A percentile compares a stretch with the other conserved stretches of the same genome.
These are phyloP conservation scores for Electrona antarctica DNA, from an alignment of 2,113 vertebrate genomes.

Conservation along the genomic window DNA sequence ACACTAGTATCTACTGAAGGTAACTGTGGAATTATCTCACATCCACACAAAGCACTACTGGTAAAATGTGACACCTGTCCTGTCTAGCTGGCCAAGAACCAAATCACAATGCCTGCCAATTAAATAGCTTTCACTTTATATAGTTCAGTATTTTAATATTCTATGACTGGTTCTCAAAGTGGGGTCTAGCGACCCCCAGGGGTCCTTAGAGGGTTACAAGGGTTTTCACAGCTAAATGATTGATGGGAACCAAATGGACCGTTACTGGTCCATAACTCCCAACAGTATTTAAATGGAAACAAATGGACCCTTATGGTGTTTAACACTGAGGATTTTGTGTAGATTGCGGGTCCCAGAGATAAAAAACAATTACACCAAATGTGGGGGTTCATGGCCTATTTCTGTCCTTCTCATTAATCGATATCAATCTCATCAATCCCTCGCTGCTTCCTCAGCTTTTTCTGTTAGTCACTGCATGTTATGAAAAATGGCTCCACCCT, in stretches of 20 bases:
- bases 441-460: slow-evolving; percentile 62
- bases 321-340: too few relatives aligned
- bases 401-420: slow-evolving; percentile 31
- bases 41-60: not conserved
- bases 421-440: slow-evolving; percentile 36
- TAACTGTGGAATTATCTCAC: slow-evolving; percentile 11
- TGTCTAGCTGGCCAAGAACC: not conserved
- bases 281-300: too few relatives aligned
- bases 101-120: not conserved
- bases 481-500: slow-evolving; percentile 70
- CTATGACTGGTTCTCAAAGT: not conserved
- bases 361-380: too few relatives aligned
- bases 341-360: too few relatives aligned
- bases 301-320: too few relatives aligned
- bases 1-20: not conserved
- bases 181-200: too few relatives aligned
- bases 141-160: slow-evolving; percentile 29
- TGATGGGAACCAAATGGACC: too few relatives aligned
- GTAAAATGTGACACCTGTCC: not conserved
- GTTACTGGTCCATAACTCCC: too few relatives aligned
- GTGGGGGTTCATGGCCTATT: not conserved
- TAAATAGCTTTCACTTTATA: not conserved
- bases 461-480: slow-evolving; percentile 72
- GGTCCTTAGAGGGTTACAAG: too few relatives aligned
- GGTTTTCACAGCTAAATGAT: too few relatives aligned